Conservation (phyloP, 2,113 vertebrate genomes). For the Corythornis madagascariensis region DNA sequence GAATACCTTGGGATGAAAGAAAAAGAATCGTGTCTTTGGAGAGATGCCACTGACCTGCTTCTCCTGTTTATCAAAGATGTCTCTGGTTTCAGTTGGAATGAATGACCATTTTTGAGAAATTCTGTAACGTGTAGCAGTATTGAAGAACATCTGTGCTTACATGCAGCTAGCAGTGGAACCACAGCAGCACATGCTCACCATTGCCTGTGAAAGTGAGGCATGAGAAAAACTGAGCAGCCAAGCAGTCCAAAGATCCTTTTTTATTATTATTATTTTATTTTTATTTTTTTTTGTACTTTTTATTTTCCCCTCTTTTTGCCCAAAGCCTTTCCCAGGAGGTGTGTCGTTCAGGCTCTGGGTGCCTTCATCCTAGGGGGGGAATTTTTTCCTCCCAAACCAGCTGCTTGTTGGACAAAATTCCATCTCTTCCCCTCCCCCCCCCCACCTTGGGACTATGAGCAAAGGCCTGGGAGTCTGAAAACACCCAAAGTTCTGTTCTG, state of each 20-base stretch:
- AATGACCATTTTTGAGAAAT: not conserved
- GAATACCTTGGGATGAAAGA: not conserved
- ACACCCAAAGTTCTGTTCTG: too few relatives aligned
- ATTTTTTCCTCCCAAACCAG: not conserved
- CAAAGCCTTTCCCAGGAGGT: not conserved
- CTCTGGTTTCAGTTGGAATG: not conserved
- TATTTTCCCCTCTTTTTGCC: not conserved
- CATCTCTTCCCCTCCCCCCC: not conserved
- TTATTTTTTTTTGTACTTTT: not conserved
- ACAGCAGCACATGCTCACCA: not conserved
- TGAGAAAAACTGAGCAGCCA: not conserved
- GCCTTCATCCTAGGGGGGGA: not conserved
- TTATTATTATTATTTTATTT: not conserved
- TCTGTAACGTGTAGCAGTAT: not conserved
- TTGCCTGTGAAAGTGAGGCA: not conserved
- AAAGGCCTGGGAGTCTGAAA: too few relatives aligned
- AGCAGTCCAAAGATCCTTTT: not conserved
- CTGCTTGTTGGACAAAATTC: too few relatives aligned
- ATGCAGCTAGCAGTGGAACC: not conserved
- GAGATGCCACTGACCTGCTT: not conserved
- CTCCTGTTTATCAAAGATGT: not conserved
- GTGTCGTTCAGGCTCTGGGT: not conserved
- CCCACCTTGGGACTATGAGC: too few relatives aligned
- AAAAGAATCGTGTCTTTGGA: not conserved
- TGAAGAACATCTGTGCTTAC: not conserved